A percentile compares a stretch with the other conserved stretches of the same genome.
Evolutionary conservation across 2,113 vertebrate genomes (phyloP).

Genomic region (Chrysemys picta): DNA sequence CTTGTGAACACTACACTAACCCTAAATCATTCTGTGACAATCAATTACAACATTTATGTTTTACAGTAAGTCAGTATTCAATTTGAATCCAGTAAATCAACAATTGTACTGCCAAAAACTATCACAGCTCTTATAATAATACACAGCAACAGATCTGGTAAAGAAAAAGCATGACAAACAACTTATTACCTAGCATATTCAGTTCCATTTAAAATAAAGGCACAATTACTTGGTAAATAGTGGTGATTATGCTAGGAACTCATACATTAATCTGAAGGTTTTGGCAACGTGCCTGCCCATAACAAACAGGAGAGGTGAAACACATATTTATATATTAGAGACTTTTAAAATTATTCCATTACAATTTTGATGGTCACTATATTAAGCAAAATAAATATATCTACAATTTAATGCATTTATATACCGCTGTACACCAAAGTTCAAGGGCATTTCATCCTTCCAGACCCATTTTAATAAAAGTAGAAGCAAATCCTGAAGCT

Average conservation of each 20-base stretch:
- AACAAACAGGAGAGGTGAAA: not conserved
- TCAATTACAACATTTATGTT: not conserved
- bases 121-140: not conserved
- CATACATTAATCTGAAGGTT: not conserved
- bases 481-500: not conserved
- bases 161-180: not conserved
- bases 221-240: not conserved
- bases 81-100: constrained; percentile 32
- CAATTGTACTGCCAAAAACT: not conserved
- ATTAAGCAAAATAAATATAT: constrained; percentile 2
- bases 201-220: not conserved
- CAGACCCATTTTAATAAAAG: not conserved
- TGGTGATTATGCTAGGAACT: constrained; percentile 1
- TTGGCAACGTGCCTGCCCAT: not conserved
- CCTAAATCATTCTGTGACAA: constrained; percentile 12
- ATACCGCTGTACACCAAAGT: not conserved
- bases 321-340: constrained; percentile 8
- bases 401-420: constrained; percentile 5
- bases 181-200: not conserved
- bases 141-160: not conserved
- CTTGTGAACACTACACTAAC: not conserved
- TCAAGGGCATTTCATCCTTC: not conserved
- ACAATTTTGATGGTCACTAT: constrained; percentile 7
- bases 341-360: constrained; percentile 22
- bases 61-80: not conserved